Evolutionary conservation across 2,113 vertebrate genomes (phyloP).

Genomic region (Channa maculata): DNA sequence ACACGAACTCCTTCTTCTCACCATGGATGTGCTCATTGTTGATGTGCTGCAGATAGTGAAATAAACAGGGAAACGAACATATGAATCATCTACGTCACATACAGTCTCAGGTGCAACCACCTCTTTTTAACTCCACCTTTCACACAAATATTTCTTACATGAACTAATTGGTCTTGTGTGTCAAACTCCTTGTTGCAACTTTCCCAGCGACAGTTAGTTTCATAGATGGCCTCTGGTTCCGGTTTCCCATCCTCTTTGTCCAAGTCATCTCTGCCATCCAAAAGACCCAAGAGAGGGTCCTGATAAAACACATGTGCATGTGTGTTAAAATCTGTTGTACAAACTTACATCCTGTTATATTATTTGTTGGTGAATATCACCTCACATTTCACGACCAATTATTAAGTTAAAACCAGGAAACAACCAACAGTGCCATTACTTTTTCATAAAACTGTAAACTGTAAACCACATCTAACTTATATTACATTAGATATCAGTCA

Average conservation of each 20-base stretch:
- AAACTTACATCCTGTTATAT: too few relatives aligned
- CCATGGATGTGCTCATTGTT: slow-evolving; percentile 99
- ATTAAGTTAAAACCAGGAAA: too few relatives aligned
- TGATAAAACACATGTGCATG: slow-evolving; percentile 58
- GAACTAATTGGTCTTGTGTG: slow-evolving; percentile 96
- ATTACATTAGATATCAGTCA: not conserved
- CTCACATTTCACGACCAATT: too few relatives aligned
- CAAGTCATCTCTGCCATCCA: slow-evolving; percentile 92
- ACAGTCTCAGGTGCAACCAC: too few relatives aligned
- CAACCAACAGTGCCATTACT: too few relatives aligned
- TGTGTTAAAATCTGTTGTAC: too few relatives aligned
- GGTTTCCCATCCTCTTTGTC: slow-evolving; percentile 95
- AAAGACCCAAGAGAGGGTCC: slow-evolving; percentile 92
- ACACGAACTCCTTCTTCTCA: slow-evolving; percentile 99
- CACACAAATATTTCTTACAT: slow-evolving; percentile 82
- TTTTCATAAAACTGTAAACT: too few relatives aligned
- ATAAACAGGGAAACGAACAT: not conserved
- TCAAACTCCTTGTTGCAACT: slow-evolving; percentile 96
- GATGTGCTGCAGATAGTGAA: slow-evolving; percentile 87
- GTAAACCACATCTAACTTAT: too few relatives aligned
- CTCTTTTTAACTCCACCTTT: not conserved
- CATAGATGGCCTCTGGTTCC: slow-evolving; percentile 92
- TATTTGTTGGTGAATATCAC: too few relatives aligned
- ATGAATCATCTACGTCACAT: too few relatives aligned
- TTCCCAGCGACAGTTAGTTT: slow-evolving; percentile 98